Percentiles rank a stretch among this genome's conserved stretches.
phyloP scores from a whole-genome alignment of 2,113 vertebrate genomes.

The Aegithalos caudatus region DNA sequence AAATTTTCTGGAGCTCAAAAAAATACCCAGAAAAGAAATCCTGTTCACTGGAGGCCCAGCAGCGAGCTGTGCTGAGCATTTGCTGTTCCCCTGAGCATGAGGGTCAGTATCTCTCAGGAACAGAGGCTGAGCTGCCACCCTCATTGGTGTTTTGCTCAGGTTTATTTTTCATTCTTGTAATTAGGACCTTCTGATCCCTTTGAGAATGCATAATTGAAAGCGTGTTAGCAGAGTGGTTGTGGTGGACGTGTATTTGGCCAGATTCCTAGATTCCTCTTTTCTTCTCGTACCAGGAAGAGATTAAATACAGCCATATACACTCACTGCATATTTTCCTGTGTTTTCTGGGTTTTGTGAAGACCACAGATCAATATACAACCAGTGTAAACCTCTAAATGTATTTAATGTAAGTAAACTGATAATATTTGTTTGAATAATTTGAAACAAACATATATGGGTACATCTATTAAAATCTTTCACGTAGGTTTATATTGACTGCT shows the following conservation, averaged over 20 bases:
- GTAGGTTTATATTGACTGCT: neutral
- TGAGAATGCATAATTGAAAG: neutral
- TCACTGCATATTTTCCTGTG: neutral
- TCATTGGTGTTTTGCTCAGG: slow-evolving; percentile 17
- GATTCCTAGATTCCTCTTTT: neutral
- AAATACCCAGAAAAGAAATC: neutral
- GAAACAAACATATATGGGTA: neutral
- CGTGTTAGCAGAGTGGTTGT: neutral
- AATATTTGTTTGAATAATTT: neutral
- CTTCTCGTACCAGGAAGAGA: neutral
- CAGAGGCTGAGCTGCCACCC: neutral
- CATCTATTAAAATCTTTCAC: neutral
- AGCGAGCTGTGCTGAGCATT: neutral
- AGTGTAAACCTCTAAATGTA: neutral
- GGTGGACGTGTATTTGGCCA: neutral
- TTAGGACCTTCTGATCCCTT: slow-evolving; percentile 16
- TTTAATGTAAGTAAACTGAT: neutral
- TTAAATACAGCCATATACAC: neutral
- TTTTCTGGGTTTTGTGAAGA: neutral
- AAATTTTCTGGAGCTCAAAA: neutral
- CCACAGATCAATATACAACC: neutral
- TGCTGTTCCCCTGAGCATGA: neutral
- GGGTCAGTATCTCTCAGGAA: neutral
- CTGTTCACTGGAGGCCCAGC: neutral
- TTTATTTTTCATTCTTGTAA: slow-evolving; percentile 7